phyloP scores from a whole-genome alignment of 2,113 vertebrate species.

The Recurvirostra avosetta region DNA sequence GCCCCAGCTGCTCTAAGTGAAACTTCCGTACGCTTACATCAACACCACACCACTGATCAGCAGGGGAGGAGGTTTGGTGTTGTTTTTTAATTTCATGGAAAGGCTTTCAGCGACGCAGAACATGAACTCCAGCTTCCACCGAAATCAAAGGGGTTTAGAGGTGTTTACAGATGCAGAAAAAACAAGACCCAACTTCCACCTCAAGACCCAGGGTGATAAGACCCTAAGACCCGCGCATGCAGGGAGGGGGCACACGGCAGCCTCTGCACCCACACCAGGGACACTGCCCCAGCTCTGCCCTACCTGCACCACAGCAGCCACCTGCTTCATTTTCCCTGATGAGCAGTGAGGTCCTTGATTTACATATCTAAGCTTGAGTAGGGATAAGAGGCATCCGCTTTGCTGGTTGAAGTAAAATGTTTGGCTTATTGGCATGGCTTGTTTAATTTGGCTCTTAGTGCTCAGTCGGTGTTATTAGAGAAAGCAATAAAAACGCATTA shows the following conservation, averaged over 20 bases:
- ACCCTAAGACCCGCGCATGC: neutral
- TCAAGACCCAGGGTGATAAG: neutral
- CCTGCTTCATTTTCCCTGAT: neutral
- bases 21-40: neutral
- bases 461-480: constrained; percentile 22
- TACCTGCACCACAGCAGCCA: neutral
- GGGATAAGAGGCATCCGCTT: neutral
- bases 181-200: neutral
- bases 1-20: constrained; percentile 18
- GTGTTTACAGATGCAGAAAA: neutral
- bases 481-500: constrained; percentile 47
- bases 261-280: neutral
- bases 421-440: constrained; percentile 37
- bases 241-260: neutral
- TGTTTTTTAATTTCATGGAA: neutral
- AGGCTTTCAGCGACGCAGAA: neutral
- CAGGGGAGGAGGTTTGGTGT: neutral
- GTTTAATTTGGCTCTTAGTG: constrained; percentile 55
- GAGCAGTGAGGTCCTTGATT: neutral
- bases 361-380: neutral
- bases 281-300: neutral
- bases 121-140: neutral
- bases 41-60: neutral
- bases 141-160: neutral
- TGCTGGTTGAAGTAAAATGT: constrained; percentile 10